Base-by-base conservation (phyloP, 2,888 invertebrate genomes). In the Lysandra coridon region DNA sequence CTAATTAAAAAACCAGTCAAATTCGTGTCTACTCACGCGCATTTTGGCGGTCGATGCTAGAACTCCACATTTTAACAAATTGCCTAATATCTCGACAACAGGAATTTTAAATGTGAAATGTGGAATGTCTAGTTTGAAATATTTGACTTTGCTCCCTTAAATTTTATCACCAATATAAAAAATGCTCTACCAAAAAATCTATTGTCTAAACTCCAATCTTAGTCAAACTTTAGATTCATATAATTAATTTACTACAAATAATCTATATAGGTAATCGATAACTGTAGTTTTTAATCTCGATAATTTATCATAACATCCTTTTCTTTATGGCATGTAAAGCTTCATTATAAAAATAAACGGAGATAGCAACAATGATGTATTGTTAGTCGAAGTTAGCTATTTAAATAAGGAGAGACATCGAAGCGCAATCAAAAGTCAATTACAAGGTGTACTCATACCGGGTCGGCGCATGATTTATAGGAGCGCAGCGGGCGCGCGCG, bases 401-500 rank as follows among this genome's bases (percentile, higher is more conserved):
- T 88, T 88, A 88, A 89, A 88, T 88, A 90, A 89, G 88, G 89
- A 88, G 88, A 90, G 90, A 91, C 91, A 90, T 87, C 84, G 84
- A 81, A 86, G 86, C 88, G 87, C 90, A 91, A 92, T 92, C 90
- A 90, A 91, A 92, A 94, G 91, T 92, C 92, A 93, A 94, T 94
- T 93, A 94, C 90, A 93, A 88, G 87, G 88, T 93, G 93, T 92
- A 91, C 92, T 92, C 90, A 91, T 92, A 89, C 88, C 86, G 85
- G 86, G 85, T 83, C 86, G 83, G 86, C 87, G 85, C 89, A 94
- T 94, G 94, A 94, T 94, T 93, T 93, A 94, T 94, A 92, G 92
- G 91, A 91, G 93, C 94, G 91, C 93, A 93, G 94, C 93, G 87
- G 93, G 94, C 88, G 90, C 89, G 85, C 82, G 90, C 88, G 90